Conservation (phyloP, 1,140 invertebrate species). For the Papilio dardanus region DNA sequence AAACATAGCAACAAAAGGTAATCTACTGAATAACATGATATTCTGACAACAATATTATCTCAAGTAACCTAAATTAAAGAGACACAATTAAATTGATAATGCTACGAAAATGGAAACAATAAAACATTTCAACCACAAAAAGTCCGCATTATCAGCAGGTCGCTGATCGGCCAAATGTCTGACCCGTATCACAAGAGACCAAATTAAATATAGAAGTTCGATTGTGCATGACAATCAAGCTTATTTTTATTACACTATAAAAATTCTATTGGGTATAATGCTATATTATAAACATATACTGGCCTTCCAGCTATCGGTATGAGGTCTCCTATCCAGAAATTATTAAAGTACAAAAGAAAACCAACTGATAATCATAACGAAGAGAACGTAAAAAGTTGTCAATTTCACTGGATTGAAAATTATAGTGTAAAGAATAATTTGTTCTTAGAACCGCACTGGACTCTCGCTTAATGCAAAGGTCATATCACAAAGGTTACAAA, state of each 20-base stretch:
- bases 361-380: too few species aligned
- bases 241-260: slow-evolving; percentile 21
- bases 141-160: slow-evolving; percentile 65
- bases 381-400: too few species aligned
- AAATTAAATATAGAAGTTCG: slow-evolving; percentile 34
- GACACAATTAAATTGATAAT: slow-evolving; percentile 65
- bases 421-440: not conserved
- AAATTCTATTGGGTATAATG: not conserved
- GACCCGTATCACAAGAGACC: slow-evolving; percentile 57
- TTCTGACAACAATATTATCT: slow-evolving; percentile 55
- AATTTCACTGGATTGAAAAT: too few species aligned
- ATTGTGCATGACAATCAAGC: slow-evolving; percentile 3
- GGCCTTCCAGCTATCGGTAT: not conserved
- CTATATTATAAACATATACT: not conserved
- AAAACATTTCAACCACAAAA: slow-evolving; percentile 61
- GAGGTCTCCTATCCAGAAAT: too few species aligned
- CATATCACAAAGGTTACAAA: not conserved
- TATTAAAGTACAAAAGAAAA: too few species aligned
- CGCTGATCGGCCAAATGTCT: slow-evolving; percentile 52
- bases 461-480: not conserved
- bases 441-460: not conserved
- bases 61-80: slow-evolving; percentile 65
- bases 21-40: slow-evolving; percentile 44
- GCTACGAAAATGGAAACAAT: slow-evolving; percentile 69
- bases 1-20: slow-evolving; percentile 30